Evolutionary conservation across 2,113 vertebrate species (phyloP).

Genomic region (Paracyprichromis sp.): DNA sequence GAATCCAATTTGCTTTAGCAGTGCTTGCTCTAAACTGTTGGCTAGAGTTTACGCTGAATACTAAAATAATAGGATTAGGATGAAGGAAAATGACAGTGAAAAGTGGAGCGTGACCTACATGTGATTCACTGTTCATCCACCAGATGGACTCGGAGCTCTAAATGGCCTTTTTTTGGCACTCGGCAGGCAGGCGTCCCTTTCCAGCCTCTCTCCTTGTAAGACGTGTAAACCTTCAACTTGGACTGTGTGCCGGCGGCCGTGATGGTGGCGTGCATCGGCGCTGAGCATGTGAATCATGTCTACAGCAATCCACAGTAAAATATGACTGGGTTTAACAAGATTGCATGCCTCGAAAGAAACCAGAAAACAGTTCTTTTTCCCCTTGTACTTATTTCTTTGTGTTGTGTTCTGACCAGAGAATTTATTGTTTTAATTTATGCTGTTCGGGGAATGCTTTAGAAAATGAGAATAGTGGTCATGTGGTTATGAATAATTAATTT

Average conservation of each 20-base stretch:
- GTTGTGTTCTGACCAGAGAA: background rate
- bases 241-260: background rate
- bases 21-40: background rate
- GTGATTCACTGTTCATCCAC: constrained; percentile 30
- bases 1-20: background rate
- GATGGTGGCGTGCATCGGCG: background rate
- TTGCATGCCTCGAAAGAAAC: background rate
- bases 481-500: constrained; percentile 57
- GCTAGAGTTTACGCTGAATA: background rate
- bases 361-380: background rate
- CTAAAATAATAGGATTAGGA: background rate
- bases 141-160: constrained; percentile 54
- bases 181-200: background rate
- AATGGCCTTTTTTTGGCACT: constrained; percentile 1
- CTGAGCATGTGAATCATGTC: background rate
- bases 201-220: background rate
- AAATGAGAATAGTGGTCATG: constrained; percentile 27
- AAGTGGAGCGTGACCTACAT: background rate
- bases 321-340: background rate
- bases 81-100: background rate
- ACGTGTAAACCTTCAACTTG: constrained; percentile 23
- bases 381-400: background rate
- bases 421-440: constrained; percentile 31
- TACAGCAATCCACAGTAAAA: background rate
- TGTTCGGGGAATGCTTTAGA: background rate